phyloP scores from a whole-genome alignment of 2,113 vertebrate species.

The Alligator mississippiensis region DNA sequence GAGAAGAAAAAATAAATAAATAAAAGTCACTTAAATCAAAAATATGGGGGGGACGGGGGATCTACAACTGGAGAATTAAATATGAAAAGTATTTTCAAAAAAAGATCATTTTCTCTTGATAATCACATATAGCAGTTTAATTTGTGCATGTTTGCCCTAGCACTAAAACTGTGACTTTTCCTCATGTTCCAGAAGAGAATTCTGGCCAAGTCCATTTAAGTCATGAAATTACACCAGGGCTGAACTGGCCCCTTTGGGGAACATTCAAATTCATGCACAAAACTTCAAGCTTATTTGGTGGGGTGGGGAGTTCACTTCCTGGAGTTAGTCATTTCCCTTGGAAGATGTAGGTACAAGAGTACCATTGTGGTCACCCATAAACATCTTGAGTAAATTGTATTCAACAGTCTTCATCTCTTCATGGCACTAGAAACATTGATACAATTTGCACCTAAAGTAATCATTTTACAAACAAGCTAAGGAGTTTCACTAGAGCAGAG shows the following conservation, averaged over 20 bases:
- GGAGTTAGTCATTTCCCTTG: fast-evolving
- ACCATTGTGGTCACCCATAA: neutral
- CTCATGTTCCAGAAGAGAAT: neutral
- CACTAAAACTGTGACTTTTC: neutral
- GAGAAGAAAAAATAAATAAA: slow-evolving; percentile 54
- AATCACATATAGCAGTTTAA: slow-evolving; percentile 41
- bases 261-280: neutral
- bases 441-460: neutral
- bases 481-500: neutral
- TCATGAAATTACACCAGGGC: neutral
- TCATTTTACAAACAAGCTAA: neutral
- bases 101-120: slow-evolving; percentile 47
- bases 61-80: neutral
- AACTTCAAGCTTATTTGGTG: fast-evolving
- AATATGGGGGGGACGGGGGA: neutral
- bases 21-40: slow-evolving; percentile 61
- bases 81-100: neutral
- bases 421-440: neutral
- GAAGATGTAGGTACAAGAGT: neutral
- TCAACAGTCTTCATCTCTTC: neutral
- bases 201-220: fast-evolving
- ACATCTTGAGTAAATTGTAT: slow-evolving; percentile 1
- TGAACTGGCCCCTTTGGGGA: neutral
- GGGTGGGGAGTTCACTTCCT: neutral
- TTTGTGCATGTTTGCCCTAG: neutral